phyloP scores from a whole-genome alignment of 2,113 vertebrate species.

The Indicator maculatus region DNA sequence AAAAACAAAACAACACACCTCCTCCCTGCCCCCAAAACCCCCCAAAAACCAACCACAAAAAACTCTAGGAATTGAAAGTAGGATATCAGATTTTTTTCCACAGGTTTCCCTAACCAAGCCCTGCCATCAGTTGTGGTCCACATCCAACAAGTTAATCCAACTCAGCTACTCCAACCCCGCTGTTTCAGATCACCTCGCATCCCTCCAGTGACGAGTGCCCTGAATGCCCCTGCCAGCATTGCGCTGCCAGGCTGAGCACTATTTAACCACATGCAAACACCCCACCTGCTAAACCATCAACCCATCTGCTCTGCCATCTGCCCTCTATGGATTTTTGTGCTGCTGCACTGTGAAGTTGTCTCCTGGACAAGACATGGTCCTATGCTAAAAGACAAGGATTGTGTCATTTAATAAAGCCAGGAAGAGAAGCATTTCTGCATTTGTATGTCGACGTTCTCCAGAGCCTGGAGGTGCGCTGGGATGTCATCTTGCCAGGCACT shows the following conservation, averaged over 20 bases:
- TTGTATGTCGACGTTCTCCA: rapidly evolving
- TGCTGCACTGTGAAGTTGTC: neutral
- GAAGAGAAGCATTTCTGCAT: neutral
- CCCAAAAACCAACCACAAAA: too few species aligned
- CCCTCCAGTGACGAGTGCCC: neutral
- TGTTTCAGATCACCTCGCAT: neutral
- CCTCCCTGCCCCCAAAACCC: too few species aligned
- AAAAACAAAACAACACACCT: too few species aligned
- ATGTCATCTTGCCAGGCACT: neutral
- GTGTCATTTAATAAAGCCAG: neutral
- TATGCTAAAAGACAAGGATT: neutral
- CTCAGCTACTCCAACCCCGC: neutral
- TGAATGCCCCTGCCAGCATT: rapidly evolving
- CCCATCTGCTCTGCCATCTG: neutral
- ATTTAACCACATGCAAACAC: neutral
- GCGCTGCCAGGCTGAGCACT: neutral
- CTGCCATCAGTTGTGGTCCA: neutral
- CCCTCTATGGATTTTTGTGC: neutral
- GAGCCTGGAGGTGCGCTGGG: rapidly evolving
- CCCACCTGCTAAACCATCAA: neutral
- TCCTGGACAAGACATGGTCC: neutral
- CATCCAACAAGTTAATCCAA: neutral
- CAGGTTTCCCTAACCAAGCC: neutral
- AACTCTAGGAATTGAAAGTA: neutral
- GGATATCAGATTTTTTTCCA: neutral